Percentiles rank a stretch among this genome's conserved stretches.
Evolutionary conservation across 2,797 vertebrate species (phyloP).

Genomic region (Acestrorhynchus altus): DNA sequence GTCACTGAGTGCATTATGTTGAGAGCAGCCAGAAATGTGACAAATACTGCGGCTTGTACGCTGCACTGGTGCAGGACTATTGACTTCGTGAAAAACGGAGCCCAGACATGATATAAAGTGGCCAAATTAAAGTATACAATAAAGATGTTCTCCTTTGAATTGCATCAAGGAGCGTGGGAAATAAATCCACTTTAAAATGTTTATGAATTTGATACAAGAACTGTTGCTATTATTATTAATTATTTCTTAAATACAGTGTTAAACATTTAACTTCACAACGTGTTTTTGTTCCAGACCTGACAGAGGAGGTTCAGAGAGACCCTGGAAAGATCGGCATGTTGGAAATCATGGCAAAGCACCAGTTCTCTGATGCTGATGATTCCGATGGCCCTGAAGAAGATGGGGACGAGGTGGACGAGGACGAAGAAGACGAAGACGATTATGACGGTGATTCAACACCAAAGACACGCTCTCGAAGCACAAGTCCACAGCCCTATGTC

Average conservation of each 20-base stretch:
- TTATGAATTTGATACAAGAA: background rate
- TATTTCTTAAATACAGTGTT: background rate
- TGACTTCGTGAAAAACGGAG: constrained; percentile 43
- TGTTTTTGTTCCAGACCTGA: constrained; percentile 60
- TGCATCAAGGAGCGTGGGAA: background rate
- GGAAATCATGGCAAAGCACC: constrained; percentile 84
- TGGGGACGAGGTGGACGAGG: constrained; percentile 93
- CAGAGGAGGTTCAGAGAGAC: constrained; percentile 85
- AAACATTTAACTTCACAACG: background rate
- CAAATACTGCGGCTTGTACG: constrained; percentile 26
- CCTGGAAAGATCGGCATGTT: constrained; percentile 80
- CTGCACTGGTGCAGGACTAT: constrained; percentile 28
- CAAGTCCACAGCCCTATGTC: constrained; percentile 89
- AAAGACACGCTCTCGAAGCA: constrained; percentile 93
- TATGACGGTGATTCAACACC: constrained; percentile 94
- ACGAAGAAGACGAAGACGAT: constrained; percentile 95
- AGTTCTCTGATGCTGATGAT: constrained; percentile 96
- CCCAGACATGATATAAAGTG: constrained; percentile 34
- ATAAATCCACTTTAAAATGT: constrained; percentile 28
- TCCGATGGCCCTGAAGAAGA: constrained; percentile 90
- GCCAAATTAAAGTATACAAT: constrained; percentile 34
- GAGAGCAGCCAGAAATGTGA: constrained; percentile 29
- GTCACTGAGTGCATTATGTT: constrained; percentile 16
- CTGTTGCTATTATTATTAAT: background rate
- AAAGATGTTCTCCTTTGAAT: constrained; percentile 29